Base-by-base conservation (phyloP, 2,888 invertebrate genomes). In the Agrochola litura region DNA sequence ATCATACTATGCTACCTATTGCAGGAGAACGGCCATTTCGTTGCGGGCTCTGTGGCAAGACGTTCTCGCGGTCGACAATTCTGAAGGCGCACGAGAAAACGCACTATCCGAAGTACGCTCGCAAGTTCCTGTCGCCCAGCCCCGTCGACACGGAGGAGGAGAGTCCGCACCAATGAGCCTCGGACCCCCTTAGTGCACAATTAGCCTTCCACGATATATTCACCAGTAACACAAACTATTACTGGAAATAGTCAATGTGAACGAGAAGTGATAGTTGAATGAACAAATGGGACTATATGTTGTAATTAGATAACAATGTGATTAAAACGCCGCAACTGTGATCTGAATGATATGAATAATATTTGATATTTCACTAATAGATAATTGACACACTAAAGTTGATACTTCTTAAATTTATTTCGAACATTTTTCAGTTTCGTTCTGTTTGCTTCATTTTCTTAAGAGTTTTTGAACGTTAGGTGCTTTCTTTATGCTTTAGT, bases 51-150 rank as follows among this genome's bases (percentile, higher is more conserved):
- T 99, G 99, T 95, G 99, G 99, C 85, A 99, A 99, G 95, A 99
- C 98, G 85, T 99, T 99, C 95, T 98, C 98, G 85, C 97, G 99
- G 90, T 98, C 98, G 89, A 99, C 99, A 86, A 99, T 99, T 94
- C 96, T 99, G 89, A 99, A 99, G 95, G 99, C 99, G 89, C 99
- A 99, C 95, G 99, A 99, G 96, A 99, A 99, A 96, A 99, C 99
- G 84, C 99, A 99, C 95, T 99, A 98, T 96, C 99, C 99, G 88
- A 99, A 99, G 96, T 98, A 98, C 95, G 98, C 98, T 93, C 97
- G 98, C 91, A 98, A 98, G 97, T 98, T 98, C 97, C 97, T 98
- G 90, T 98, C 98, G 91, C 98, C 98, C 88, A 98, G 98, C 94
- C 98, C 98, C 88, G 98, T 98, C 90, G 98, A 98, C 94, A 98